phyloP scores from a whole-genome alignment of 2,797 vertebrate species.

The Cossypha dichroa region DNA sequence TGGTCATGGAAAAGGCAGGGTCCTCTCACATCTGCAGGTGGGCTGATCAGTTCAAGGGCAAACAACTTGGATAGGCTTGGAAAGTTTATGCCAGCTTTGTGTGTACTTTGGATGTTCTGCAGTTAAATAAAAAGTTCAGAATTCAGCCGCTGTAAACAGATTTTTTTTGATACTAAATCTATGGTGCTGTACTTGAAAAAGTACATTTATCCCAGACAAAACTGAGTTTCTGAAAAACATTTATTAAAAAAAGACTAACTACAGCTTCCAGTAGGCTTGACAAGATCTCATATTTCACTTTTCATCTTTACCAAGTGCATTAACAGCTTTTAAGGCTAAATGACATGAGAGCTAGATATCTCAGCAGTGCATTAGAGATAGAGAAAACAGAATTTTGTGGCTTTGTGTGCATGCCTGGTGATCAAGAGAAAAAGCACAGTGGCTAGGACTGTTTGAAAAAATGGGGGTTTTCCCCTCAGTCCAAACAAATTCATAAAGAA shows the following conservation, averaged over 20 bases:
- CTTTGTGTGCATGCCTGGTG: background rate
- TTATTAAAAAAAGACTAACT: constrained; percentile 13
- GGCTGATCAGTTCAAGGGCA: background rate
- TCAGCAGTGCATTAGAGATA: background rate
- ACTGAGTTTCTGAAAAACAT: background rate
- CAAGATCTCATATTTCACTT: background rate
- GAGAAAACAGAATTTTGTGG: background rate
- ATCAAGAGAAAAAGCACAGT: background rate
- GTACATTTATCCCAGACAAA: constrained; percentile 6
- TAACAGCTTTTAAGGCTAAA: constrained; percentile 42
- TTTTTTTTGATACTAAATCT: constrained; percentile 1
- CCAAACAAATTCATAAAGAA: background rate
- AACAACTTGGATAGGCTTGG: background rate
- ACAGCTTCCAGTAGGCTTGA: constrained; percentile 12
- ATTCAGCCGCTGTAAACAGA: background rate
- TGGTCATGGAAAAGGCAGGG: background rate
- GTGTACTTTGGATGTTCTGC: background rate
- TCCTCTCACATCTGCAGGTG: background rate
- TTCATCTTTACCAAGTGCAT: constrained; percentile 6
- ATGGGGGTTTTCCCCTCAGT: background rate
- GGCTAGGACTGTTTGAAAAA: background rate
- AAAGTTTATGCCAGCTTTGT: background rate
- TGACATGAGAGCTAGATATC: background rate
- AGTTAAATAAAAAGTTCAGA: constrained; percentile 7
- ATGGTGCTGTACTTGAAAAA: background rate